A percentile compares a stretch with the other conserved stretches of the same genome.
Evolutionary conservation across 2,113 vertebrate genomes (phyloP).

Genomic region (Ginglymostoma cirratum): DNA sequence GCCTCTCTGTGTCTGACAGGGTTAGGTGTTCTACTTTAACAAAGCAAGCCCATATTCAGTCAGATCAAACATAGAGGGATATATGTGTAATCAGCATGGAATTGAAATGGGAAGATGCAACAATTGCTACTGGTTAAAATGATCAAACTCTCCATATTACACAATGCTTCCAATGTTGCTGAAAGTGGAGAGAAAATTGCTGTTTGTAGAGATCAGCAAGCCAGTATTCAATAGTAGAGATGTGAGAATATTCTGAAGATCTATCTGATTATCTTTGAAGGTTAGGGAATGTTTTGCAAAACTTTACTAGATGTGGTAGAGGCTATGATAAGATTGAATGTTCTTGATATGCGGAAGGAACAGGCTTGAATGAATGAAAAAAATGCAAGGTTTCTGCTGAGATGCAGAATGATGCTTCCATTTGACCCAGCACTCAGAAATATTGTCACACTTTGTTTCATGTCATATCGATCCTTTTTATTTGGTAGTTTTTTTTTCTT

Average conservation of each 20-base stretch:
- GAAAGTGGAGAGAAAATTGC: background rate
- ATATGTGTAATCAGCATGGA: background rate
- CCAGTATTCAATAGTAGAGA: background rate
- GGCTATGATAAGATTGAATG: background rate
- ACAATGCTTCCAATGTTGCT: background rate
- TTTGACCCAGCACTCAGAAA: background rate
- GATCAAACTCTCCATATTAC: background rate
- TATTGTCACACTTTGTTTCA: background rate
- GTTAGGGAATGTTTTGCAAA: background rate
- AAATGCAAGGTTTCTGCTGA: background rate
- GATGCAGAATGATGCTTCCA: background rate
- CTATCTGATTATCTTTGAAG: background rate
- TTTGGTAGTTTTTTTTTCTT: background rate
- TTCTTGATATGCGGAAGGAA: background rate
- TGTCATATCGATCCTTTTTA: background rate
- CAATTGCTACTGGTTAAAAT: background rate
- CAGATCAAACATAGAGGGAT: background rate
- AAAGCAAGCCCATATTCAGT: background rate
- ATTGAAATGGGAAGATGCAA: background rate
- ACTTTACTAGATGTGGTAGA: background rate
- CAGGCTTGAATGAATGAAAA: background rate
- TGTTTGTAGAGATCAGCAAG: background rate
- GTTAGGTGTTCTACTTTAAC: background rate
- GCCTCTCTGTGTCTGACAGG: constrained; percentile 42
- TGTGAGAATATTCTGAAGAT: background rate